Conservation (phyloP, 1,140 invertebrate genomes). For the Leptinotarsa lineolata region DNA sequence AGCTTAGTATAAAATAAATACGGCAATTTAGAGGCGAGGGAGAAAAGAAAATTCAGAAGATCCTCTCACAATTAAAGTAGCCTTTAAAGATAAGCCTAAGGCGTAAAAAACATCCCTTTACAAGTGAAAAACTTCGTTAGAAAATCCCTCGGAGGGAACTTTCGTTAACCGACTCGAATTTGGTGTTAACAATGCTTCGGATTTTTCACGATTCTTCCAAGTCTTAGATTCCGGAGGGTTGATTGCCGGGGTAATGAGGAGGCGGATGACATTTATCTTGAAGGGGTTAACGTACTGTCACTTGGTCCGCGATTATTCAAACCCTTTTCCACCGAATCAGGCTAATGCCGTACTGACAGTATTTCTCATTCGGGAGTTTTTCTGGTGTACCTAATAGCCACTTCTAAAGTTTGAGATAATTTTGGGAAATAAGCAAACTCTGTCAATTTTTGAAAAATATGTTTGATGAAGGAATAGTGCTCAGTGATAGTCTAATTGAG, state of each 20-base stretch:
- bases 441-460: no score
- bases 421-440: no score
- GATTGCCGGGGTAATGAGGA: slow-evolving; percentile 48
- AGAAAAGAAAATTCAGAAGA: slow-evolving; percentile 39
- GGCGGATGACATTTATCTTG: slow-evolving; percentile 51
- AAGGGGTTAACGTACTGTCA: slow-evolving; percentile 43
- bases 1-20: slow-evolving; percentile 39
- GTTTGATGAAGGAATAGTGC: no score
- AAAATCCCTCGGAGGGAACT: slow-evolving; percentile 48
- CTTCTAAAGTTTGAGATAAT: no score
- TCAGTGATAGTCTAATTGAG: no score
- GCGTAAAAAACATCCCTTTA: slow-evolving; percentile 54
- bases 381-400: no score
- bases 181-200: slow-evolving; percentile 49
- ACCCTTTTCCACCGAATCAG: slow-evolving; percentile 36
- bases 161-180: slow-evolving; percentile 42
- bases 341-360: no score
- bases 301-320: slow-evolving; percentile 45
- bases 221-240: slow-evolving; percentile 40
- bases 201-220: slow-evolving; percentile 43
- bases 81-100: slow-evolving; percentile 55
- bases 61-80: slow-evolving; percentile 55
- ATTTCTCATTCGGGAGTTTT: no score
- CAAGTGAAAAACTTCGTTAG: slow-evolving; percentile 48
- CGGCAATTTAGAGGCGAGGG: slow-evolving; percentile 34